Evolutionary conservation across 2,797 vertebrate species (phyloP).

Genomic region (Furcifer pardalis): DNA sequence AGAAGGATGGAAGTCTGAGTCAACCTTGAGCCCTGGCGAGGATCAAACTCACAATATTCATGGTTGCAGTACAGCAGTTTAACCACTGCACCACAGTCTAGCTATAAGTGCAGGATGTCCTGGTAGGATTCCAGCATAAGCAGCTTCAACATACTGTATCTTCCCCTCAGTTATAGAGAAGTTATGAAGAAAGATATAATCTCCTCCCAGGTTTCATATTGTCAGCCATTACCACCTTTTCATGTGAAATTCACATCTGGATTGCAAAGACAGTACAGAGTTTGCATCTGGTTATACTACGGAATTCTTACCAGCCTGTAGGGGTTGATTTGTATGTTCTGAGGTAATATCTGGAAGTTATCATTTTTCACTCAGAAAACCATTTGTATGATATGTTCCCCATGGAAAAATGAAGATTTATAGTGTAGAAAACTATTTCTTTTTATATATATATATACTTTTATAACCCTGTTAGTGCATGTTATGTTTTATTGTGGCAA

Average conservation of each 20-base stretch:
- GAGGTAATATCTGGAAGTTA: background rate
- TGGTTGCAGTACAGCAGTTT: no score
- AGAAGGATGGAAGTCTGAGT: no score
- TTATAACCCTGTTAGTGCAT: background rate
- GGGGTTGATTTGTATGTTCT: background rate
- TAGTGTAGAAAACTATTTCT: no score
- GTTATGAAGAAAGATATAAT: background rate
- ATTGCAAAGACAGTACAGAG: background rate
- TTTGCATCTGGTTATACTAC: background rate
- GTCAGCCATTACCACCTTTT: background rate
- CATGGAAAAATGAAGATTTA: background rate
- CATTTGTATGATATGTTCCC: background rate
- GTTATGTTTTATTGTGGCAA: background rate
- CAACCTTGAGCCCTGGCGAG: no score
- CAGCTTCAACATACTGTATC: background rate
- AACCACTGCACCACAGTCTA: no score
- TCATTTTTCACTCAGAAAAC: background rate
- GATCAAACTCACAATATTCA: no score
- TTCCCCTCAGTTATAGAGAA: background rate
- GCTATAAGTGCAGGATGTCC: background rate
- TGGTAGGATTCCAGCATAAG: background rate
- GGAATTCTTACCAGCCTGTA: no score
- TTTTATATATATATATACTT: no score
- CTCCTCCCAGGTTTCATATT: background rate
- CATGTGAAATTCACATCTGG: no score